Evolutionary conservation across 2,888 invertebrate genomes (phyloP).

Genomic region (Lycaena phlaeas): DNA sequence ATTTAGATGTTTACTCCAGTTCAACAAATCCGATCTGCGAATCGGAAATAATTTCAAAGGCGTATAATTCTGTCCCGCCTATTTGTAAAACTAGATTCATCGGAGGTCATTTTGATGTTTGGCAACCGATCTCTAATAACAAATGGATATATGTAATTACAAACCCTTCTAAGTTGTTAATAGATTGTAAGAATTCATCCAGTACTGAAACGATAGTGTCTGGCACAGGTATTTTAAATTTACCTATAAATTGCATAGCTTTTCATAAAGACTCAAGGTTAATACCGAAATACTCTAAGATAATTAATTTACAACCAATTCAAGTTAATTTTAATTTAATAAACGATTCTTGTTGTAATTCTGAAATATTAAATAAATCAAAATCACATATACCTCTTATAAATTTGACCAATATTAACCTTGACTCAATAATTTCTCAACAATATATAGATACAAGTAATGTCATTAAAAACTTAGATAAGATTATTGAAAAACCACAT

Average conservation of each 20-base stretch:
- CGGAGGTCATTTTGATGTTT: conserved; percentile 9
- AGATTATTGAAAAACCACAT: conserved; percentile 8
- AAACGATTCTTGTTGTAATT: conserved; percentile 12
- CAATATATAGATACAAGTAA: conserved; percentile 4
- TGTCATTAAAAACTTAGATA: conserved; percentile 3
- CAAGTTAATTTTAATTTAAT: conserved; percentile 12
- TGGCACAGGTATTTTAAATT: conserved; percentile 8
- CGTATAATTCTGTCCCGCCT: conserved; percentile 9
- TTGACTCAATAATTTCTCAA: not conserved
- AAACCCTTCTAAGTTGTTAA: conserved; percentile 8
- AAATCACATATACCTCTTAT: not conserved
- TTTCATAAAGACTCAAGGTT: conserved; percentile 12
- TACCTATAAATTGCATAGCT: conserved; percentile 11
- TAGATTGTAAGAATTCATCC: conserved; percentile 9
- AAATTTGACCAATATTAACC: conserved; percentile 4
- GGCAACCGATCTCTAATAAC: conserved; percentile 11
- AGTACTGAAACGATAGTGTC: conserved; percentile 9
- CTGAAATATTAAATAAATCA: not conserved
- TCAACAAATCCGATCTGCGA: conserved; percentile 10
- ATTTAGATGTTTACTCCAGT: conserved; percentile 9
- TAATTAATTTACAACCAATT: conserved; percentile 7
- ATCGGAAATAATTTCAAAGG: conserved; percentile 13
- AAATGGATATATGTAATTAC: conserved; percentile 11
- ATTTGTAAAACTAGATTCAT: conserved; percentile 12
- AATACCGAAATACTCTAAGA: conserved; percentile 8